Base-by-base conservation (phyloP, 1,140 invertebrate genomes). In the Drosophila burlai region DNA sequence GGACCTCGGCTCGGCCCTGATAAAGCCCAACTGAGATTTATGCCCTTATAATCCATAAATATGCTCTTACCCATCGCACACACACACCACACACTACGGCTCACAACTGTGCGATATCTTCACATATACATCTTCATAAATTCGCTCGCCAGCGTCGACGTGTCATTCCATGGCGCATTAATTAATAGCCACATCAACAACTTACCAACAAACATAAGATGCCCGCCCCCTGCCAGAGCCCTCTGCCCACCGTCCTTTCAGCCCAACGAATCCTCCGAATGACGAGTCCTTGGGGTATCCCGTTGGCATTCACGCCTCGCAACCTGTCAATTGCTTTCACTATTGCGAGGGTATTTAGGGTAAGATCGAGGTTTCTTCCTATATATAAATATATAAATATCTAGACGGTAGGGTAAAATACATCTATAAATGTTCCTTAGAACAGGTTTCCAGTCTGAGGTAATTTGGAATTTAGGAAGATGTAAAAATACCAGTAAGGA, bases 101-200 rank as follows among this genome's bases (percentile, higher is more conserved):
- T 60, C 34, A 42, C 55, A 40, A 73, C 45, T 58, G n/a, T 40
- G 40, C 29, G 58, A 45, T 57, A 76, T 75, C 40, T 64, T 29
- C 55, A 55, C 42, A 54, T 71, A 85, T 79, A 89, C 73, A 75
- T 87, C 83, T 83, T 84, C 84, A 87, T 87, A 89, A 89, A 85
- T 90, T 81, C 67, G 60, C 85, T 84, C 55, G 74, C 63, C 67
- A 71, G 75, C 68, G 60, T 80, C 67, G 75, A 82, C 57, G 68
- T 90, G 85, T 90, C 85, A 90, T 85, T 90, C 68, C 79, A 76
- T 85, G 72, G 84, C 86, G 82, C 86, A 80, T 91, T 90, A 90
- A 90, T 90, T 90, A 90, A 90, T 90, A 90, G 86, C 81, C 85
- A 90, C 85, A 89, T 89, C 84, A 89, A 89, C 84, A 90, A 90